A percentile compares a stretch with the other conserved stretches of the same genome.
phyloP scores from a whole-genome alignment of 2,113 vertebrate species.

The Corapipo altera region DNA sequence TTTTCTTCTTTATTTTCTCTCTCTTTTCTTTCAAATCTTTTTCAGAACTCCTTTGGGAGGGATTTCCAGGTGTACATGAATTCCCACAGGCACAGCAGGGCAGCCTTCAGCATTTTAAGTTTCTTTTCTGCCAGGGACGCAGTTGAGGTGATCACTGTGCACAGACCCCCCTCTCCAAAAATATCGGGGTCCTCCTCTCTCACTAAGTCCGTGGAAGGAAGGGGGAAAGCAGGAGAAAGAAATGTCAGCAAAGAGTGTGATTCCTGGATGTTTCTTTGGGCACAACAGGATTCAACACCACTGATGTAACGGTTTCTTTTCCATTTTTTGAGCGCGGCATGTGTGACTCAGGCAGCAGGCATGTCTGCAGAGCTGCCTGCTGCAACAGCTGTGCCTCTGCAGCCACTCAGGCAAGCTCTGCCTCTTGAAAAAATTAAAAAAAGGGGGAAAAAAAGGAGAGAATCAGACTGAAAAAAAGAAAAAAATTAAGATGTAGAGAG shows the following conservation, averaged over 20 bases:
- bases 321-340: not conserved
- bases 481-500: not conserved
- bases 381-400: conserved; percentile 17
- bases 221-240: not conserved
- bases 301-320: conserved; percentile 18
- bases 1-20: no score
- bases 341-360: conserved; percentile 54
- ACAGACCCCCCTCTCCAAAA: not conserved
- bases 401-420: not conserved
- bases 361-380: conserved; percentile 45
- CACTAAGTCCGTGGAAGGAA: not conserved
- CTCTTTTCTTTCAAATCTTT: fast-evolving
- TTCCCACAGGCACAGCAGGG: not conserved
- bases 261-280: conserved; percentile 2
- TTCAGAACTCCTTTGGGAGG: not conserved
- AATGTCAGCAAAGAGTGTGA: not conserved
- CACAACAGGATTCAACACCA: not conserved
- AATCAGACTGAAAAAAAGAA: not conserved
- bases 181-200: not conserved
- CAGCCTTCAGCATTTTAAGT: not conserved
- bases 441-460: not conserved
- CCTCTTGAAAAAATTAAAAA: not conserved
- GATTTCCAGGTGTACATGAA: not conserved
- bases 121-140: not conserved
- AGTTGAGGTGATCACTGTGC: not conserved